Percentiles rank a stretch among this genome's conserved stretches.
These are phyloP conservation scores for Mustela nigripes DNA, from an alignment of 2,113 vertebrate species.

Conservation along the genomic window DNA sequence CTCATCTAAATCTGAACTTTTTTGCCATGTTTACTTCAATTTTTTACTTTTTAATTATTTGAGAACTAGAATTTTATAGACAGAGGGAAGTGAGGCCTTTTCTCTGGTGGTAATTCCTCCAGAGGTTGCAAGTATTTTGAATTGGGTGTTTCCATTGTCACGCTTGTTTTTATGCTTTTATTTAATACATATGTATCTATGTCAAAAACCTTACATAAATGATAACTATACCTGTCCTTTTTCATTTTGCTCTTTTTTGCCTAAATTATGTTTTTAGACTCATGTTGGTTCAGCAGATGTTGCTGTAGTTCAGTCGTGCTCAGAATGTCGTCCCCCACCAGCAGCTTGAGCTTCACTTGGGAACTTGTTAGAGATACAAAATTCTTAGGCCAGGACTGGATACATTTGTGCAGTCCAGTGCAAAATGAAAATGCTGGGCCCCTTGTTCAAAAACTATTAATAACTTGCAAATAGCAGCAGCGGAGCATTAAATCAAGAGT, in stretches of 20 bases:
- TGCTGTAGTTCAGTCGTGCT: background rate
- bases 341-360: background rate
- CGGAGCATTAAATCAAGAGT: background rate
- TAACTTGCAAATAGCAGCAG: background rate
- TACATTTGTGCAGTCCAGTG: background rate
- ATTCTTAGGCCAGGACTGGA: background rate
- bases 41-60: background rate
- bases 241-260: background rate
- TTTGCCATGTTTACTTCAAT: background rate
- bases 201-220: background rate
- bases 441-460: background rate
- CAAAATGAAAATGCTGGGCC: background rate
- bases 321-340: background rate
- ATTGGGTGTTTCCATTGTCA: background rate
- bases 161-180: background rate
- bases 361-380: conserved; percentile 6
- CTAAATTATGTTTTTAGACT: background rate
- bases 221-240: background rate
- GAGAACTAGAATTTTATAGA: background rate
- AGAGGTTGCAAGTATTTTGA: background rate
- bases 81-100: background rate
- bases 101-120: background rate
- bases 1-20: background rate
- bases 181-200: background rate
- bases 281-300: background rate